A percentile compares a stretch with the other conserved stretches of the same genome.
Evolutionary conservation across 2,113 vertebrate species (phyloP).

Genomic region (Dolichotis patagonum): DNA sequence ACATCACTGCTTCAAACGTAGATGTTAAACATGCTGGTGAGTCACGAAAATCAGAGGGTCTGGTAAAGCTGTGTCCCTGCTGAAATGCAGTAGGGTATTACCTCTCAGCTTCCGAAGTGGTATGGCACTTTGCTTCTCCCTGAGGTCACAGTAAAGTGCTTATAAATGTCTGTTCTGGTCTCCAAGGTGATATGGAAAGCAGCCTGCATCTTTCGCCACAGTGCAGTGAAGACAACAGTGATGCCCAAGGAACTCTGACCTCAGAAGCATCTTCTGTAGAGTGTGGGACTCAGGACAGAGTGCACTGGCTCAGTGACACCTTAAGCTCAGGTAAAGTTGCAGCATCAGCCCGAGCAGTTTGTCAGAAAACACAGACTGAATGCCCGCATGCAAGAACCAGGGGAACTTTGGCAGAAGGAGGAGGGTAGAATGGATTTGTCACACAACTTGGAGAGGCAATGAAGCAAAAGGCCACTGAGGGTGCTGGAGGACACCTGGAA

Average conservation of each 20-base stretch:
- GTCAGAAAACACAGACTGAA: not conserved
- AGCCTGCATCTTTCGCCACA: not conserved
- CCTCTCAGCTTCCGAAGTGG: not conserved
- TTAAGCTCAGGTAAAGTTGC: not conserved
- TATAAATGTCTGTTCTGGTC: not conserved
- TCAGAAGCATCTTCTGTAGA: not conserved
- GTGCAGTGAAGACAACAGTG: no score
- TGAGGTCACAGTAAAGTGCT: not conserved
- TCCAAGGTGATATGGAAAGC: not conserved
- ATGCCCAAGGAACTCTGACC: not conserved
- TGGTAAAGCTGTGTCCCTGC: not conserved
- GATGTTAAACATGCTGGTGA: not conserved
- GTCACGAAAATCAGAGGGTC: not conserved
- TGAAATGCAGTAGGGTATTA: not conserved
- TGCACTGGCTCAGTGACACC: not conserved
- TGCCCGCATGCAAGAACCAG: no score
- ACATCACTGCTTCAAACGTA: not conserved
- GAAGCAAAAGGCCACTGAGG: not conserved
- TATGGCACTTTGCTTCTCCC: no score
- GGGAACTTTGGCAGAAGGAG: no score
- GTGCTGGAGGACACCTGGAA: not conserved
- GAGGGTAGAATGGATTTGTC: fast-evolving
- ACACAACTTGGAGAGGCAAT: fast-evolving
- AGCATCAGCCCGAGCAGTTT: fast-evolving
- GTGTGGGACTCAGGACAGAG: no score